Percentiles rank a stretch among this genome's conserved stretches.
Evolutionary conservation across 2,113 vertebrate species (phyloP).

Genomic region (Zeus faber): DNA sequence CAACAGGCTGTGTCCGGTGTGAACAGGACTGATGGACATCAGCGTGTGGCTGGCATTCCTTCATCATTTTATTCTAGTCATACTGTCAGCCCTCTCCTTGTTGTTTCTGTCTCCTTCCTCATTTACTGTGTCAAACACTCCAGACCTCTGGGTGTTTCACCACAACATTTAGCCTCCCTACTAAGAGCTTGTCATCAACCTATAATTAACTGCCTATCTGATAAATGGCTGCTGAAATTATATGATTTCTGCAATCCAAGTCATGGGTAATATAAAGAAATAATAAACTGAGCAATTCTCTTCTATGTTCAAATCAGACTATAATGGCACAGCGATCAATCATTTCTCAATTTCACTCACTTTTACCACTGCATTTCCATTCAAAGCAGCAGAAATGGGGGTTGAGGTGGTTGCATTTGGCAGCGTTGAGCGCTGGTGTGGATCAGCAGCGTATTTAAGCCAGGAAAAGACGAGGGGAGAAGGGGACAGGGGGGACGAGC

Average conservation of each 20-base stretch:
- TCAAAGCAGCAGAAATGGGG: background rate
- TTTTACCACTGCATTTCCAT: slow-evolving; percentile 1
- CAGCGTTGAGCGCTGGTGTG: slow-evolving; percentile 15
- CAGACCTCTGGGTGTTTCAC: slow-evolving; percentile 3
- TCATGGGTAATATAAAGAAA: slow-evolving; percentile 18
- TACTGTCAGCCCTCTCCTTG: too few species aligned
- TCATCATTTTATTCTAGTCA: too few species aligned
- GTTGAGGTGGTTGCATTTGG: background rate
- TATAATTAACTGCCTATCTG: slow-evolving; percentile 20
- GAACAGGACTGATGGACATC: background rate
- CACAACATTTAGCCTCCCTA: slow-evolving; percentile 6
- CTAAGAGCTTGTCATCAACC: slow-evolving; percentile 21
- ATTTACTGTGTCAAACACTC: slow-evolving; percentile 15
- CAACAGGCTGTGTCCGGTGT: background rate
- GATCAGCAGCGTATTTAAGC: slow-evolving; percentile 31
- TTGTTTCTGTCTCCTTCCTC: too few species aligned
- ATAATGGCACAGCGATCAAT: slow-evolving; percentile 28
- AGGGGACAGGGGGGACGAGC: slow-evolving; percentile 21
- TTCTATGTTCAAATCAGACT: slow-evolving; percentile 25
- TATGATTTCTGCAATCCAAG: slow-evolving; percentile 19
- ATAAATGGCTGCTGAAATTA: slow-evolving; percentile 26
- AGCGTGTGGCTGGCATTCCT: slow-evolving; percentile 1
- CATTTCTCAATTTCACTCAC: slow-evolving; percentile 1
- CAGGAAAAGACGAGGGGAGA: slow-evolving; percentile 5
- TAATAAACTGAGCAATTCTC: slow-evolving; percentile 13